A percentile compares a stretch with the other conserved stretches of the same genome.
phyloP scores from a whole-genome alignment of 2,113 vertebrate species.

The Odontesthes bonariensis region DNA sequence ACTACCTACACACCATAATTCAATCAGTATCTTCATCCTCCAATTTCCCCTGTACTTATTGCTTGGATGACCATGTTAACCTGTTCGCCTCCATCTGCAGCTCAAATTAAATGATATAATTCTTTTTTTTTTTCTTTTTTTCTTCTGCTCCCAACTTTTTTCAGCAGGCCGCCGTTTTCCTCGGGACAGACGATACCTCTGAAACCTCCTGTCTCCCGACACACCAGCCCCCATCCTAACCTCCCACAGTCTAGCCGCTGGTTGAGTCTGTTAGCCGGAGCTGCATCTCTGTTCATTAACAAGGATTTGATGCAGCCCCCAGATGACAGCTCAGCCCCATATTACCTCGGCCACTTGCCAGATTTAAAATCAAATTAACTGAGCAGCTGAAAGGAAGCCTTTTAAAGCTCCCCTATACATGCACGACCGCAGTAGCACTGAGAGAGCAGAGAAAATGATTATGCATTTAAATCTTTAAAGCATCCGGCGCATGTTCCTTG shows the following conservation, averaged over 20 bases:
- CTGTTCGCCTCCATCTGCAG: constrained; percentile 36
- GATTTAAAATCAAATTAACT: constrained; percentile 76
- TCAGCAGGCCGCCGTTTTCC: constrained; percentile 42
- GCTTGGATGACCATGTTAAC: constrained; percentile 56
- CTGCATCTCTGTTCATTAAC: constrained; percentile 58
- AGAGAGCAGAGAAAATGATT: constrained; percentile 12
- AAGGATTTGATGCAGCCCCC: constrained; percentile 46
- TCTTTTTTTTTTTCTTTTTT: constrained; percentile 39
- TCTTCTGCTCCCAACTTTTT: not conserved
- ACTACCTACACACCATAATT: constrained; percentile 58
- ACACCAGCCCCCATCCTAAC: not conserved
- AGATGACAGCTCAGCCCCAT: constrained; percentile 60
- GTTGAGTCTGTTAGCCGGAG: constrained; percentile 20
- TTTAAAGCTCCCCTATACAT: constrained; percentile 41
- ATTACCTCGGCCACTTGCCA: constrained; percentile 60
- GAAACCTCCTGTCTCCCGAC: constrained; percentile 2
- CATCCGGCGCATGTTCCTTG: constrained; percentile 4
- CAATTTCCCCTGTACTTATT: constrained; percentile 51
- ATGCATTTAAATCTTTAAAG: constrained; percentile 39
- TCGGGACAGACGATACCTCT: constrained; percentile 4
- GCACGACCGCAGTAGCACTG: constrained; percentile 13
- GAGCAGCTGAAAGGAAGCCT: constrained; percentile 63
- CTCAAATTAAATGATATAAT: constrained; percentile 55
- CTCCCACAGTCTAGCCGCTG: constrained; percentile 5
- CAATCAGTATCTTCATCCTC: constrained; percentile 57